Conservation (phyloP, 2,797 vertebrate genomes). For the Xiphorhynchus erythropygius region DNA sequence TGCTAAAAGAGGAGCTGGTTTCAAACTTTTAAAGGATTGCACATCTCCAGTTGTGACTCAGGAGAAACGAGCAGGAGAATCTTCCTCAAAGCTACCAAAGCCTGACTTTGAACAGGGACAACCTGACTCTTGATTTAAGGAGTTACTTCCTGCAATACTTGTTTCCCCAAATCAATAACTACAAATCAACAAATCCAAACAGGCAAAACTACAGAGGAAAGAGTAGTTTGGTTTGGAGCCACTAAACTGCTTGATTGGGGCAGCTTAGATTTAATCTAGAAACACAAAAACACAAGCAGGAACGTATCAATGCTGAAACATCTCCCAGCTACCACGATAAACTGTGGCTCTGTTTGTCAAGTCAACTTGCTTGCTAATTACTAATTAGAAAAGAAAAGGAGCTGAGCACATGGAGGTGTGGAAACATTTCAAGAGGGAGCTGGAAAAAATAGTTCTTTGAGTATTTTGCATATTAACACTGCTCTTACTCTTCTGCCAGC, state of each 20-base stretch:
- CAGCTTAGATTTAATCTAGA: background rate
- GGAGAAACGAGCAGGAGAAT: background rate
- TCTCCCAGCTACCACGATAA: background rate
- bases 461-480: slow-evolving; percentile 34
- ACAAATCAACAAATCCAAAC: background rate
- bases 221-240: background rate
- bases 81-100: background rate
- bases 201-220: background rate
- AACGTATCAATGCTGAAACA: background rate
- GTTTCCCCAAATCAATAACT: background rate
- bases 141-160: background rate
- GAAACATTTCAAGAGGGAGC: background rate
- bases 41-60: background rate
- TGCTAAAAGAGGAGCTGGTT: background rate
- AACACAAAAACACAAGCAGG: background rate
- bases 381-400: background rate
- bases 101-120: background rate
- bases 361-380: background rate
- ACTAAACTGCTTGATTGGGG: background rate
- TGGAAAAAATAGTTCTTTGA: background rate
- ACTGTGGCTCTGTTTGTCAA: background rate
- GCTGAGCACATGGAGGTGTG: background rate
- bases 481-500: slow-evolving; percentile 5
- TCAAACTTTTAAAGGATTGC: background rate
- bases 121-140: background rate